Conservation (phyloP, 2,797 vertebrate genomes). For the Sebastiscus tertius region DNA sequence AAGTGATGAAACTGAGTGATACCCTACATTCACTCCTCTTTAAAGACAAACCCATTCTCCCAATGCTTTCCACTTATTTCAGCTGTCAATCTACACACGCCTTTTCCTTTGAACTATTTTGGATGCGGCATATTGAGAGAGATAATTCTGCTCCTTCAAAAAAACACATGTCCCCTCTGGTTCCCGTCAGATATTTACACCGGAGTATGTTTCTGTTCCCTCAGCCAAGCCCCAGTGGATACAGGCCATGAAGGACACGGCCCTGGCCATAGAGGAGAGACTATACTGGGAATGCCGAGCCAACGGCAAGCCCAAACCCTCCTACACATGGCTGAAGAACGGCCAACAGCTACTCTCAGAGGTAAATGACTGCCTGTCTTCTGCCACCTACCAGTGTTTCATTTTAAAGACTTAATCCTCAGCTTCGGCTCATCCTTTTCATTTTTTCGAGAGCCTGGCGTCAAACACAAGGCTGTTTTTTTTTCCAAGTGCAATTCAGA, state of each 20-base stretch:
- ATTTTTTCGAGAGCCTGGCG: slow-evolving; percentile 26
- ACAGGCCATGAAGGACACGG: slow-evolving; percentile 88
- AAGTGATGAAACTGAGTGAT: slow-evolving; percentile 63
- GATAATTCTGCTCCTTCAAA: slow-evolving; percentile 25
- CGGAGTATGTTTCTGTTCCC: slow-evolving; percentile 56
- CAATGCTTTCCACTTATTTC: slow-evolving; percentile 29
- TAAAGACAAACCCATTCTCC: slow-evolving; percentile 39
- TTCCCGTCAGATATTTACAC: slow-evolving; percentile 45
- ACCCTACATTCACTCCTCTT: slow-evolving; percentile 27
- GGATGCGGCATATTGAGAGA: slow-evolving; percentile 42
- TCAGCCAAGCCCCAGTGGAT: slow-evolving; percentile 96
- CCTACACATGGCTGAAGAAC: slow-evolving; percentile 94
- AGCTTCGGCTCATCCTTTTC: slow-evolving; percentile 45
- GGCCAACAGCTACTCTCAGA: slow-evolving; percentile 87
- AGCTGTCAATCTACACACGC: slow-evolving; percentile 25
- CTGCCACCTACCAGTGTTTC: slow-evolving; percentile 50
- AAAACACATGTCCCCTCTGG: slow-evolving; percentile 28
- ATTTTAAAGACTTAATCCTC: slow-evolving; percentile 68
- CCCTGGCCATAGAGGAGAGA: slow-evolving; percentile 89
- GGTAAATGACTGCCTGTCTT: slow-evolving; percentile 78
- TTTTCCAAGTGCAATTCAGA: slow-evolving; percentile 52
- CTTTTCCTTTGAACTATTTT: slow-evolving; percentile 54
- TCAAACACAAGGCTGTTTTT: slow-evolving; percentile 49
- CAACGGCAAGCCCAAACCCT: slow-evolving; percentile 92
- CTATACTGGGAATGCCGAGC: slow-evolving; percentile 93